These are phyloP conservation scores for Beaufortia kweichowensis DNA, from an alignment of 2,113 vertebrate genomes.

Conservation along the genomic window DNA sequence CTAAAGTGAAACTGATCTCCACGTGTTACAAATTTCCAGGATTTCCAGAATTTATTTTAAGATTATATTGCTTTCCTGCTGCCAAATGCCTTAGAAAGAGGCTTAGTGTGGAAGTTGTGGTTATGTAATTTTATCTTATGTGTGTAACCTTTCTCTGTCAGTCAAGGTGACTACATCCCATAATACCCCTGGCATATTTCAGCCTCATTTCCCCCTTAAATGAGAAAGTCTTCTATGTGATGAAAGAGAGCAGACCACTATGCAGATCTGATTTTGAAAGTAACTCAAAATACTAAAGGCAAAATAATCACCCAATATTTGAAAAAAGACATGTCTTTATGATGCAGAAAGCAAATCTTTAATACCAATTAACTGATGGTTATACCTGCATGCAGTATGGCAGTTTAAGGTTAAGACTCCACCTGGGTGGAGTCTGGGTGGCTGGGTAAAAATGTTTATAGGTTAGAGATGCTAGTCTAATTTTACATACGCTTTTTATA, in stretches of 20 bases:
- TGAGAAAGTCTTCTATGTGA: neutral
- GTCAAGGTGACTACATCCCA: conserved; percentile 27
- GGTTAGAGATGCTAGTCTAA: neutral
- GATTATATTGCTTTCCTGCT: neutral
- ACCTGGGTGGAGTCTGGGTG: too few species aligned
- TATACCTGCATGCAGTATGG: too few species aligned
- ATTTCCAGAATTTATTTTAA: too few species aligned
- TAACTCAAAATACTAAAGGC: too few species aligned
- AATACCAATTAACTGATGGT: too few species aligned
- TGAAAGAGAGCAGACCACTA: neutral
- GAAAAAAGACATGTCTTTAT: too few species aligned
- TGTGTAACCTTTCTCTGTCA: conserved; percentile 9
- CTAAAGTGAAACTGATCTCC: neutral
- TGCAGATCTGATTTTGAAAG: too few species aligned
- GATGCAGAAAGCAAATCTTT: too few species aligned
- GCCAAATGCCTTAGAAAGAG: neutral
- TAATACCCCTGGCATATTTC: neutral
- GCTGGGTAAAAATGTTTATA: too few species aligned
- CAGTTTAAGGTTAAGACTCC: too few species aligned
- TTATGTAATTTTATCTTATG: conserved; percentile 10
- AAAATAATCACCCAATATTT: neutral
- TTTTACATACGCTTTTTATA: neutral
- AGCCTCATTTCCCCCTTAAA: neutral
- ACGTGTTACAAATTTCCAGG: too few species aligned
- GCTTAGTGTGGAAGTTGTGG: conserved; percentile 2